A percentile compares a stretch with the other conserved stretches of the same genome.
These are phyloP conservation scores for Corythaeola cristata DNA, from an alignment of 2,113 vertebrate genomes.

Conservation along the genomic window DNA sequence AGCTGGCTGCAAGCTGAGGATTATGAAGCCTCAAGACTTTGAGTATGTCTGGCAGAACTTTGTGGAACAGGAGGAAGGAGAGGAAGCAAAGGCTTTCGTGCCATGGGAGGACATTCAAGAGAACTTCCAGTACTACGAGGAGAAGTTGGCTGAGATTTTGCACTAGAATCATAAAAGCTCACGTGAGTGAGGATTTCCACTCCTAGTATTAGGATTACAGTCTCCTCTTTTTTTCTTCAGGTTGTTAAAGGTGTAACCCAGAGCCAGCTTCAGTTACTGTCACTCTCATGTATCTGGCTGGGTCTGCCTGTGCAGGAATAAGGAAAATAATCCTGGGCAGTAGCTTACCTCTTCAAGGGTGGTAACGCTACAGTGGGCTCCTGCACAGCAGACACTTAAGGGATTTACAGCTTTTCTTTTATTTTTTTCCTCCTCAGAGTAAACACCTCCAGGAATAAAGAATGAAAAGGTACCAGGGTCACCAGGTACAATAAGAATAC, in stretches of 20 bases:
- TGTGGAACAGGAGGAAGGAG: slow-evolving; percentile 87
- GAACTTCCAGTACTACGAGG: slow-evolving; percentile 90
- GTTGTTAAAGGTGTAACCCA: neutral
- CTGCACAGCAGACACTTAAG: neutral
- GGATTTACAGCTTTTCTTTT: neutral
- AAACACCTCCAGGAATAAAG: neutral
- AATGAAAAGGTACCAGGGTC: neutral
- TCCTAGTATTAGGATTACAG: neutral
- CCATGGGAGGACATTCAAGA: slow-evolving; percentile 97
- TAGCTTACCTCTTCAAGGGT: too few relatives aligned
- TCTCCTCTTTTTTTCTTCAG: neutral
- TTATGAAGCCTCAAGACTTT: slow-evolving; percentile 97
- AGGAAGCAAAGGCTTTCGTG: slow-evolving; percentile 78
- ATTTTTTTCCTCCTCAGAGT: neutral
- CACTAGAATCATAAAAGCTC: slow-evolving; percentile 70
- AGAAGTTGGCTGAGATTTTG: slow-evolving; percentile 89
- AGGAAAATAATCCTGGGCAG: neutral
- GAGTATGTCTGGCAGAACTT: slow-evolving; percentile 93
- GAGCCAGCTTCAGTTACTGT: neutral
- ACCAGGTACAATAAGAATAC: neutral
- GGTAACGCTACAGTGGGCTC: rapidly evolving
- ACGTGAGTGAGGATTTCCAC: neutral
- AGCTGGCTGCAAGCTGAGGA: slow-evolving; percentile 86
- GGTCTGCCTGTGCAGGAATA: neutral
- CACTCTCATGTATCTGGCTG: neutral